These are phyloP conservation scores for Progne subis DNA, from an alignment of 2,113 vertebrate genomes.

Conservation along the genomic window DNA sequence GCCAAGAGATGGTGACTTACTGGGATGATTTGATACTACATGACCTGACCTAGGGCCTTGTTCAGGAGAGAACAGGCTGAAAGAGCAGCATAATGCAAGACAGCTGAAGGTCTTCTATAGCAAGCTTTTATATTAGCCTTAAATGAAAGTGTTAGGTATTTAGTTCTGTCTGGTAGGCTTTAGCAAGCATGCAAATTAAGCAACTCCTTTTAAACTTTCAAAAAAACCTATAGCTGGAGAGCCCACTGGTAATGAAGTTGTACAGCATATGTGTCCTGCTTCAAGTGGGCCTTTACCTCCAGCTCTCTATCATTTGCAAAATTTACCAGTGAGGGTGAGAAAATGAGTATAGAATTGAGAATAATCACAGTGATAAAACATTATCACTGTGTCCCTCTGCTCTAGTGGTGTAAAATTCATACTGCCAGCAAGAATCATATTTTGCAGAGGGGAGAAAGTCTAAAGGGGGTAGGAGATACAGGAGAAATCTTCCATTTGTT, in stretches of 20 bases:
- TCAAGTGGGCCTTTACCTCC: not conserved
- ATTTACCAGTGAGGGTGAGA: not conserved
- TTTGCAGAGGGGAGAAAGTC: not conserved
- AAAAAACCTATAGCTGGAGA: not conserved
- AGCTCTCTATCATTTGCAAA: not conserved
- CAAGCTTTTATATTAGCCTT: not conserved
- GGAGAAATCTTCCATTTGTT: not conserved
- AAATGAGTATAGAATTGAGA: not conserved
- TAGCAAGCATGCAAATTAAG: not conserved
- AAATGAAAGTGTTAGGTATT: not conserved
- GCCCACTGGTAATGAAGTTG: not conserved
- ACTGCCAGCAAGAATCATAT: not conserved
- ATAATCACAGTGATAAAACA: not conserved
- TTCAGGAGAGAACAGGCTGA: not conserved
- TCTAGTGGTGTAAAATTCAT: not conserved
- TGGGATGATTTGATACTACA: not conserved
- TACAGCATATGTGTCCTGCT: rapidly evolving
- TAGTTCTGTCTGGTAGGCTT: not conserved
- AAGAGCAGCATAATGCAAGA: not conserved
- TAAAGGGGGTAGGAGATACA: not conserved
- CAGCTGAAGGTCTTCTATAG: not conserved
- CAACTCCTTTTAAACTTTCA: not conserved
- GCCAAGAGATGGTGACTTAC: not conserved
- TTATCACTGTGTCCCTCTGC: not conserved
- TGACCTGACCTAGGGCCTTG: not conserved